Percentiles rank a stretch among this genome's conserved stretches.
phyloP scores from a whole-genome alignment of 2,888 invertebrate species.

The Cryptus armator region DNA sequence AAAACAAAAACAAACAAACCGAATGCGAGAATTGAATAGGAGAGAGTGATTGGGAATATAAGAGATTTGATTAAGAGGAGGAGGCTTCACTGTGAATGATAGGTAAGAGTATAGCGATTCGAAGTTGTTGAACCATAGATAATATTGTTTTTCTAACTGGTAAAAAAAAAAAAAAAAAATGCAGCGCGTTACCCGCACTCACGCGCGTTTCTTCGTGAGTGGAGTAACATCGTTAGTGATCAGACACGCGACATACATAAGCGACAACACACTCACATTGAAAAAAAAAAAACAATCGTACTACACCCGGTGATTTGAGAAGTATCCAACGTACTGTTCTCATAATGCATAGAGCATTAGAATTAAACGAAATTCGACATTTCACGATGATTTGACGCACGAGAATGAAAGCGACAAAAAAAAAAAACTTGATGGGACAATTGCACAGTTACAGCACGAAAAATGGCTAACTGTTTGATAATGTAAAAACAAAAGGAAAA shows the following conservation, averaged over 20 bases:
- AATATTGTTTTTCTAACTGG: slow-evolving; percentile 68
- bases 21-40: slow-evolving; percentile 15
- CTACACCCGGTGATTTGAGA: slow-evolving; percentile 38
- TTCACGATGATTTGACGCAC: slow-evolving; percentile 69
- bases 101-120: slow-evolving; percentile 58
- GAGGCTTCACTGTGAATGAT: slow-evolving; percentile 46
- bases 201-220: slow-evolving; percentile 42
- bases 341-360: slow-evolving; percentile 20
- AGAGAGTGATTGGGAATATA: slow-evolving; percentile 54
- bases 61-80: slow-evolving; percentile 50
- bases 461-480: slow-evolving; percentile 47
- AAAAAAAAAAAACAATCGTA: slow-evolving; percentile 28
- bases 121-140: slow-evolving; percentile 64
- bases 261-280: slow-evolving; percentile 43
- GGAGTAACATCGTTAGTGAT: slow-evolving; percentile 41
- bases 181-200: slow-evolving; percentile 50
- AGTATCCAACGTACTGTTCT: slow-evolving; percentile 50
- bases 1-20: slow-evolving; percentile 36
- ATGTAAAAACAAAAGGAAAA: slow-evolving; percentile 13
- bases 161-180: slow-evolving; percentile 24
- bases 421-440: slow-evolving; percentile 39
- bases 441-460: slow-evolving; percentile 44
- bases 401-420: slow-evolving; percentile 59
- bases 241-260: slow-evolving; percentile 28
- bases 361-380: slow-evolving; percentile 38